A percentile compares a stretch with the other conserved stretches of the same genome.
Conservation (phyloP, 2,113 vertebrate genomes). For the Trogon melanurus region DNA sequence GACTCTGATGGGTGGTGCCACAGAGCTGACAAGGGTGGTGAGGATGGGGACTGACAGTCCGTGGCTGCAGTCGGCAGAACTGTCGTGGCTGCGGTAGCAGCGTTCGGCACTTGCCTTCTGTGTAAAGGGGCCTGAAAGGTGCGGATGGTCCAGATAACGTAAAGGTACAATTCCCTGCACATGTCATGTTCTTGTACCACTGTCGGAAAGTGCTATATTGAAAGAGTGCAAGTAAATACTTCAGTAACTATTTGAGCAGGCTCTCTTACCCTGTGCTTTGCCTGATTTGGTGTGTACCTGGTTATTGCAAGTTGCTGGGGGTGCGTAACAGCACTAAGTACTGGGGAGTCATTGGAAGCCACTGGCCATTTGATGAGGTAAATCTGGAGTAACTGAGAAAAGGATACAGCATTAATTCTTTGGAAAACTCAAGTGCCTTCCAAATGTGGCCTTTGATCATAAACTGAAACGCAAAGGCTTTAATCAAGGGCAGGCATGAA, state of each 20-base stretch:
- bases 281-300: background rate
- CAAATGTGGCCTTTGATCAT: background rate
- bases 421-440: background rate
- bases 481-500: background rate
- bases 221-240: background rate
- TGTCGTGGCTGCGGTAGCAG: background rate
- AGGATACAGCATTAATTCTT: background rate
- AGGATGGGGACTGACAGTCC: background rate
- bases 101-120: background rate
- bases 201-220: background rate
- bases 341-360: background rate
- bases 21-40: background rate
- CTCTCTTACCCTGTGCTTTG: background rate
- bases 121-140: background rate
- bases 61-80: accelerated
- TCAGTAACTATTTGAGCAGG: background rate
- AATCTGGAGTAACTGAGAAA: background rate
- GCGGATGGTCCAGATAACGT: background rate
- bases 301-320: background rate
- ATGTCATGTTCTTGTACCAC: accelerated
- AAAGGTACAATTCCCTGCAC: background rate
- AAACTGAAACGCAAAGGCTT: background rate
- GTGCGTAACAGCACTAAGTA: accelerated
- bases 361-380: background rate
- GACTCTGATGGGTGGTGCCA: accelerated